phyloP scores from a whole-genome alignment of 37 sponge, comb jelly and placozoan genomes.

The Hormiphora californensis region DNA sequence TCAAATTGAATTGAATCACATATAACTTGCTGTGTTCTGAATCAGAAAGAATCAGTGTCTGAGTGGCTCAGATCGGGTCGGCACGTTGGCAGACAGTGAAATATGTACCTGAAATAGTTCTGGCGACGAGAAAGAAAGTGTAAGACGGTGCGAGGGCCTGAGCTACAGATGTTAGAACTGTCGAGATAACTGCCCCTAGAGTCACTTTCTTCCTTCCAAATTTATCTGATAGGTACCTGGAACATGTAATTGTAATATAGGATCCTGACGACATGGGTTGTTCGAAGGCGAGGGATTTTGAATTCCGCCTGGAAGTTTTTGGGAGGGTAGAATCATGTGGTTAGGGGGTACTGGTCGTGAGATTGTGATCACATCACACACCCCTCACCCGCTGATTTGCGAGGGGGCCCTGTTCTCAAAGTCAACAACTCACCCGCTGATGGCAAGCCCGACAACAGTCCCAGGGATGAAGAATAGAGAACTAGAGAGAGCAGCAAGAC shows the following conservation, averaged over 20 bases:
- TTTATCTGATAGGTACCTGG: not conserved
- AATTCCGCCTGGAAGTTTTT: too few species aligned
- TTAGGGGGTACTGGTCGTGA: too few species aligned
- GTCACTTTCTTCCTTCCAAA: not conserved
- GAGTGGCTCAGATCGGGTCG: too few species aligned
- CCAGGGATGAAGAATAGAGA: not conserved
- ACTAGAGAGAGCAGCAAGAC: not conserved
- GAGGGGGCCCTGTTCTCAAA: too few species aligned
- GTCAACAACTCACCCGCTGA: slow-evolving; percentile 12
- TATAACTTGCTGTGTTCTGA: not conserved
- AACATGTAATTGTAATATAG: too few species aligned
- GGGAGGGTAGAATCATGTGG: too few species aligned
- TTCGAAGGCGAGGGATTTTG: too few species aligned
- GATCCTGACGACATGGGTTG: too few species aligned
- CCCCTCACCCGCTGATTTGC: too few species aligned
- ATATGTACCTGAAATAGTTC: not conserved
- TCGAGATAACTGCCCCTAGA: not conserved
- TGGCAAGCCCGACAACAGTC: not conserved
- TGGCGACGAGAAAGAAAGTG: not conserved
- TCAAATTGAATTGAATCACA: not conserved
- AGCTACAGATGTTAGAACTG: not conserved
- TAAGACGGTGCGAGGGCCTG: not conserved
- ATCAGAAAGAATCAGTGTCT: not conserved
- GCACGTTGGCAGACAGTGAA: too few species aligned
- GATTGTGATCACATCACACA: too few species aligned